Percentiles rank a stretch among this genome's conserved stretches.
These are phyloP conservation scores for Fukomys damarensis DNA, from an alignment of 2,113 vertebrate genomes.

Conservation along the genomic window DNA sequence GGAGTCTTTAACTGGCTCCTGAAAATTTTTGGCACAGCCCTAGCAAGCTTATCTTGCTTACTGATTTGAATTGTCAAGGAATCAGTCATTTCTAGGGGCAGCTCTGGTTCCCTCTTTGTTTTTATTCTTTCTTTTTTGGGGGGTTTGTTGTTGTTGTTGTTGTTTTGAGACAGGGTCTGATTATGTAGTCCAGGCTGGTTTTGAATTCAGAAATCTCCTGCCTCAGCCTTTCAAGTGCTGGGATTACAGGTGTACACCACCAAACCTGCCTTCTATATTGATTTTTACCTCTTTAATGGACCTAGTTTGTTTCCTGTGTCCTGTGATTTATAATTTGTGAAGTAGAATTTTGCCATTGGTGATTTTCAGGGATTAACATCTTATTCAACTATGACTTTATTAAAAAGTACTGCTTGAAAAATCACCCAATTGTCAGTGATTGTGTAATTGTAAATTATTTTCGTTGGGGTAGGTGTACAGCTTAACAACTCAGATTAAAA, in stretches of 20 bases:
- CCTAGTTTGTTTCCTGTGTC: conserved; percentile 61
- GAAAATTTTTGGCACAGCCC: conserved; percentile 20
- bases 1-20: conserved; percentile 15
- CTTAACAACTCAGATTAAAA: conserved; percentile 65
- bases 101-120: conserved; percentile 14
- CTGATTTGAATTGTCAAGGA: conserved; percentile 22
- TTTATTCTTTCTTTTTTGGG: no score
- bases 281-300: conserved; percentile 49
- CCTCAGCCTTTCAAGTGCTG: no score
- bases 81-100: conserved; percentile 41
- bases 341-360: conserved; percentile 41
- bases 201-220: no score
- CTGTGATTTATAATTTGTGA: conserved; percentile 62
- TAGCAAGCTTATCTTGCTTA: neutral
- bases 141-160: neutral
- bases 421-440: conserved; percentile 54
- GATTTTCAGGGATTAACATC: conserved; percentile 66
- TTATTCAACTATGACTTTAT: conserved; percentile 65
- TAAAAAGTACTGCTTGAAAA: conserved; percentile 70
- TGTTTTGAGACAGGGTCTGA: neutral
- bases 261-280: neutral
- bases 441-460: conserved; percentile 72
- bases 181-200: no score
- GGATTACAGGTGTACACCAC: no score
- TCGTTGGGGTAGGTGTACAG: conserved; percentile 26